Base-by-base conservation (phyloP, 2,797 vertebrate species). In the Spondyliosoma cantharus region DNA sequence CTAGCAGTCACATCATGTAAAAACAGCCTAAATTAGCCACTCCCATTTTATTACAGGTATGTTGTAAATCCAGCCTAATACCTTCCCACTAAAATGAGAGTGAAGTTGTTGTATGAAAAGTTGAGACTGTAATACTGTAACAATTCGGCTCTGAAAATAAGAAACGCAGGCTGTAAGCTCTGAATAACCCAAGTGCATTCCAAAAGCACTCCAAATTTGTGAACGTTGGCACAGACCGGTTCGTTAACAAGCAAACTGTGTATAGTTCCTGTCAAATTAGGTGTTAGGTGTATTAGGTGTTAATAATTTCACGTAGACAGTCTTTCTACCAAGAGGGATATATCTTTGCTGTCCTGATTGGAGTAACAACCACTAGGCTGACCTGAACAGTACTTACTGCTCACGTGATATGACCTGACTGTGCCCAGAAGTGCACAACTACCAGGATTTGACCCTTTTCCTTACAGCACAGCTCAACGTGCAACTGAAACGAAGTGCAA, bases 401-500 rank as follows among this genome's bases (percentile, higher is more conserved):
- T 24, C 57, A 17, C 42, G 46, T 17, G 5, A 32, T 19, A 13
- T 64, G 25, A 8, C 9, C 0, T 61, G 53, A 37, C 37, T 37
- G 37, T 37, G 37, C 8, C 37, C 37, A 37, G 37, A 37, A 37
- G 37, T 11, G 9, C 37, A 37, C 8, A 11, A 11, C 37, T 8
- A 11, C 8, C 37, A 37, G 2, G 37, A 37, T 49, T 45, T 7
- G 29, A 32, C 4, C 13, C 13, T 62, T 71, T 45, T 3, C 45
- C 29, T 69, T 24, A 20, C 45, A 60, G 42, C n/a, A 45, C 48
- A 5, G 20, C 43, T 12, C 25, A 27, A 15, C 29, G 54, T 32
- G 22, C 19, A 56, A 37, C 46, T 42, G 7, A 71, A 63, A 61
- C 62, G 19, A 71, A 77, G 27, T 73, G 57, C 53, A 68, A 52